These are phyloP conservation scores for Leiothrix lutea DNA, from an alignment of 2,113 vertebrate genomes.

Conservation along the genomic window DNA sequence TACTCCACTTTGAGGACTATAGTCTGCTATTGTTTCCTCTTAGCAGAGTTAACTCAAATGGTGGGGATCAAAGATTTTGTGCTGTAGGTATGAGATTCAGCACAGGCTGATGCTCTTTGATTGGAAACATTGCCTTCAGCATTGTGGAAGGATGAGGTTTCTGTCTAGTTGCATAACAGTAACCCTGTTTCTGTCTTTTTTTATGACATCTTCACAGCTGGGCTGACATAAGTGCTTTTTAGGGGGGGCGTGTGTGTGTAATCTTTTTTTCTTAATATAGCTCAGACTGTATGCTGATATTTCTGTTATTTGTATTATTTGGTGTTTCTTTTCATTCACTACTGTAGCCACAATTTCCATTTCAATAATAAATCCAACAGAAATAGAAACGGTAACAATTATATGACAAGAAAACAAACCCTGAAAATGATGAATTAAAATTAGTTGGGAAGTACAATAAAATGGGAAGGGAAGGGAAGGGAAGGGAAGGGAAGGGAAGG, in stretches of 20 bases:
- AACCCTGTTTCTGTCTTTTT: neutral
- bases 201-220: neutral
- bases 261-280: neutral
- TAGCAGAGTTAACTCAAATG: neutral
- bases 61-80: neutral
- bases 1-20: neutral
- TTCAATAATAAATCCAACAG: neutral
- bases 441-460: neutral
- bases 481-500: too few relatives aligned
- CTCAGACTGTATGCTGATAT: neutral
- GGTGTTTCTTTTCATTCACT: neutral
- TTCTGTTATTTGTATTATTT: neutral
- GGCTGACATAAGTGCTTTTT: neutral
- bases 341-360: neutral
- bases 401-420: neutral
- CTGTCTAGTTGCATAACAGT: neutral
- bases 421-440: neutral
- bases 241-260: rapidly evolving
- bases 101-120: neutral
- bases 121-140: neutral
- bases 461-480: neutral
- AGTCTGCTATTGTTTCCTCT: neutral
- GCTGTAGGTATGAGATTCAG: neutral
- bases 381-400: neutral
- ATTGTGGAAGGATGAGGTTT: neutral